Conservation (phyloP, 1,140 invertebrate species). For the Bilobella aurantiaca region DNA sequence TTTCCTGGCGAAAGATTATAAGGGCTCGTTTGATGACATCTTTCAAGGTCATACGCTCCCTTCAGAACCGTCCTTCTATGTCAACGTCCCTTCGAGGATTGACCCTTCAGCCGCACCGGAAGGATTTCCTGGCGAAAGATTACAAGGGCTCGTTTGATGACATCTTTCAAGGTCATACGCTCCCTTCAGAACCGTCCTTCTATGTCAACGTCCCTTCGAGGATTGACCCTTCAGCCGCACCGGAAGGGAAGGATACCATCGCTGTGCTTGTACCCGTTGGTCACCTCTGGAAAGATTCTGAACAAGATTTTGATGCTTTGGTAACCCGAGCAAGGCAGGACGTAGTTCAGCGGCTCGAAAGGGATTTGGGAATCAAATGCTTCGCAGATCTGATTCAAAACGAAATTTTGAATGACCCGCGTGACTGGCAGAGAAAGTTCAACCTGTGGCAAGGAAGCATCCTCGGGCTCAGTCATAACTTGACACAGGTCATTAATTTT, state of each 20-base stretch:
- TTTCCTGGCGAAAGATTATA: not conserved
- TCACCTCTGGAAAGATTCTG: not conserved
- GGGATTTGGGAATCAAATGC: not conserved
- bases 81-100: conserved; percentile 2
- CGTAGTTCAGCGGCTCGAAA: not conserved
- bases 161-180: not conserved
- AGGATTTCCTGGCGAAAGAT: not conserved
- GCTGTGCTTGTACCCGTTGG: not conserved
- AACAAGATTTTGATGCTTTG: not conserved
- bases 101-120: not conserved
- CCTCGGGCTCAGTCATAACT: not conserved
- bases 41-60: not conserved
- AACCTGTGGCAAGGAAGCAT: not conserved
- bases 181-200: not conserved
- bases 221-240: not conserved
- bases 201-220: conserved; percentile 4
- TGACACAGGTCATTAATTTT: not conserved
- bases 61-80: not conserved
- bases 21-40: not conserved
- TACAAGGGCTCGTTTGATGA: not conserved
- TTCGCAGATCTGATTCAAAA: not conserved
- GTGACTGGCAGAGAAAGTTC: not conserved
- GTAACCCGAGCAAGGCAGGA: not conserved
- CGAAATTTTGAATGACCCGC: not conserved
- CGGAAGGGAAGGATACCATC: not conserved